Conservation (phyloP, 2,888 invertebrate species). For the Arge pagana region DNA sequence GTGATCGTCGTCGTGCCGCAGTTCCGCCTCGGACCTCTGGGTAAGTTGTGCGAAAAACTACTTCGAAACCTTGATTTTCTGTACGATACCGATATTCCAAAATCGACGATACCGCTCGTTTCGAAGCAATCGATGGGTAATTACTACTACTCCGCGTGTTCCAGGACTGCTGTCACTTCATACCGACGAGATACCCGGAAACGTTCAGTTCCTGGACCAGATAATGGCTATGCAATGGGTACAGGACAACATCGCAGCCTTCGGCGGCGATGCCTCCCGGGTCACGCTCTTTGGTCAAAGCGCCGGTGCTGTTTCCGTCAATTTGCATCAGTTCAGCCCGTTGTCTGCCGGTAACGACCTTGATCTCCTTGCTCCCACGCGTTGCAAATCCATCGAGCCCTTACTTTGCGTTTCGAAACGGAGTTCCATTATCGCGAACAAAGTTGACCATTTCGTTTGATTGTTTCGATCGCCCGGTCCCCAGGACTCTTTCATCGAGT, state of each 20-base stretch:
- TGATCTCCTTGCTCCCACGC: neutral
- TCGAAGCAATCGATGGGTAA: no score
- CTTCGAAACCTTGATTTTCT: no score
- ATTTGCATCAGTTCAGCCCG: slow-evolving; percentile 58
- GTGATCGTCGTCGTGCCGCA: slow-evolving; percentile 60
- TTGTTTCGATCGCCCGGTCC: no score
- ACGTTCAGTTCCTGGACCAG: slow-evolving; percentile 62
- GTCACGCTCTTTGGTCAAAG: slow-evolving; percentile 64
- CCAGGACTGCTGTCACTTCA: slow-evolving; percentile 61
- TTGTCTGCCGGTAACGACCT: slow-evolving; percentile 35
- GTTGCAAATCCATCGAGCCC: neutral
- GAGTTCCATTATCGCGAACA: no score
- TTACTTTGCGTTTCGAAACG: slow-evolving; percentile 9
- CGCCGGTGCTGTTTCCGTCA: slow-evolving; percentile 60
- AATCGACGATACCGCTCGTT: no score
- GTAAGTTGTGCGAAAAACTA: slow-evolving; percentile 42
- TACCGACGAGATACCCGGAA: slow-evolving; percentile 61
- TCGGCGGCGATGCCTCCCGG: slow-evolving; percentile 60
- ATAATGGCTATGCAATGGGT: slow-evolving; percentile 62
- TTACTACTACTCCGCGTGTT: no score
- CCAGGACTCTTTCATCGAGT: slow-evolving; percentile 59
- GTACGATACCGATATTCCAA: no score
- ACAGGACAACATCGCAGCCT: slow-evolving; percentile 57
- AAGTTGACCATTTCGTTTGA: no score
- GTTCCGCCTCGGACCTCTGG: slow-evolving; percentile 61